Evolutionary conservation across 2,113 vertebrate genomes (phyloP), one percentile per base, ranked within the genome.

Genomic region (Psittacus erithacus): DNA sequence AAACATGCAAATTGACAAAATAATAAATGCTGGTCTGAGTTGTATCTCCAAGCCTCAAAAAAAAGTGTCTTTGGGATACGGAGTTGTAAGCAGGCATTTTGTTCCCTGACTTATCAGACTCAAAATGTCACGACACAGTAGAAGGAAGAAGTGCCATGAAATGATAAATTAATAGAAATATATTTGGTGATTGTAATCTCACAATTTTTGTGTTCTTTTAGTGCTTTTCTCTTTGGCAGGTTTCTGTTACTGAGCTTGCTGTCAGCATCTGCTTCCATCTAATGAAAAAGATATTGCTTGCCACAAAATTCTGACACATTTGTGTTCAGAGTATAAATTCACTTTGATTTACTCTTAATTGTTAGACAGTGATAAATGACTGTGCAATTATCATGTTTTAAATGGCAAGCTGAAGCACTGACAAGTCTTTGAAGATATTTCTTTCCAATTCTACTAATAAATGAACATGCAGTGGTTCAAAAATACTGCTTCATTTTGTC

Each of bases 341-440:
- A 73, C 44, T 92, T 93, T 92, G 60, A 83, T 84, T 83, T 92
- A 79, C 43, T 96, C 91, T 74, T 85, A 95, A 94, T 73, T 89
- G 50, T 64, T 70, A 75, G 87, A 82, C 85, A 95, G 73, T 88
- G 90, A 92, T 89, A 80, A 96, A 95, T 95, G 95, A 70, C 84
- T 50, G 13, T 88, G 82, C 59, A 96, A 97, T 91, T 95, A 96
- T 68, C 50, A 69, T 5, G 6, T 94, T 76, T 68, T 62, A 92
- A 95, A 82, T 78, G 53, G 4, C 63, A 93, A 77, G n/a, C n/a
- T 90, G 63, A 93, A 86, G 68, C 35, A 89, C 44, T 87, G 90
- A 96, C 86, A 93, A 83, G 64, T 82, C 74, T 86, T 88, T 94
- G 93, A 50, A 69, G 29, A 70, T 62, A 83, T 91, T 96, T 82